Conservation (phyloP, 2,888 invertebrate species). For the Lepidochrysops patricia region DNA sequence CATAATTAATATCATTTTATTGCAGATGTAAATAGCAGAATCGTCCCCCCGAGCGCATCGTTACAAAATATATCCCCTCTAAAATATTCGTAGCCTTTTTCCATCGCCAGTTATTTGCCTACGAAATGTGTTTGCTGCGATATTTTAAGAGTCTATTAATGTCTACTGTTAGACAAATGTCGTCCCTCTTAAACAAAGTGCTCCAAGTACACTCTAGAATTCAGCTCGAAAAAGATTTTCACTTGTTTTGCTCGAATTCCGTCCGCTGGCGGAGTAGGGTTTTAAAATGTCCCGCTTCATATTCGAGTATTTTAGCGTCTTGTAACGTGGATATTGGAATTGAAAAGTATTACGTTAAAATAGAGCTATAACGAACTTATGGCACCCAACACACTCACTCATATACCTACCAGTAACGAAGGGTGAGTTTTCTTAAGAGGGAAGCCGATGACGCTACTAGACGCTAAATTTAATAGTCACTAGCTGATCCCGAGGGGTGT, state of each 20-base stretch:
- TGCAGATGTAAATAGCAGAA: too few species aligned
- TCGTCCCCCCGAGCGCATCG: too few species aligned
- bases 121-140: conserved; percentile 20
- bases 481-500: too few species aligned
- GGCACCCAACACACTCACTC: too few species aligned
- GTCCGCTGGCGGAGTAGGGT: not conserved
- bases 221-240: conserved; percentile 14
- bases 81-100: conserved; percentile 1
- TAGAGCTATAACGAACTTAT: too few species aligned
- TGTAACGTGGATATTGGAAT: too few species aligned
- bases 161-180: conserved; percentile 24
- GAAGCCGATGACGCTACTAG: too few species aligned
- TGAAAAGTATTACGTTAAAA: too few species aligned
- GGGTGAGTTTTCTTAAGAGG: too few species aligned
- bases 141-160: conserved; percentile 24
- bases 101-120: conserved; percentile 15
- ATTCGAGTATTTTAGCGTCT: not conserved
- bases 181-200: conserved; percentile 21
- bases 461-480: too few species aligned
- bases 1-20: too few species aligned
- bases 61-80: not conserved
- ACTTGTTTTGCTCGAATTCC: conserved; percentile 10
- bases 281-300: not conserved
- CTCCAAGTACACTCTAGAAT: conserved; percentile 17
- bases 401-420: too few species aligned